phyloP scores from a whole-genome alignment of 2,888 invertebrate genomes.

The Mesoligia furuncula region DNA sequence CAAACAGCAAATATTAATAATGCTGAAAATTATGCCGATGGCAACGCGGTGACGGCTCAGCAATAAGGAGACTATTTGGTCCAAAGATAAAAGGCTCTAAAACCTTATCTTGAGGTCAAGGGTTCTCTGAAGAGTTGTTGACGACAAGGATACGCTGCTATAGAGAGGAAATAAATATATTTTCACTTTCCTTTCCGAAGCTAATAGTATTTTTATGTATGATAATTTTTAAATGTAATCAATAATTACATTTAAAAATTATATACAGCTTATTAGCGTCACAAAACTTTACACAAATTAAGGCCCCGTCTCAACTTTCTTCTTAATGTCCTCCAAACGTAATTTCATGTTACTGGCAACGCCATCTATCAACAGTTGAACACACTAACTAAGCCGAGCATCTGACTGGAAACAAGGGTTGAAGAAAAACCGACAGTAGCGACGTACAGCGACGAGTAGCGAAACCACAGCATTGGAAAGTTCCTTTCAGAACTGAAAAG shows the following conservation, averaged over 20 bases:
- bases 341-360: neutral
- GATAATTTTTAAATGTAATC: too few species aligned
- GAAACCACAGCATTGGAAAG: constrained; percentile 35
- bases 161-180: neutral
- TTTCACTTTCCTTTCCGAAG: neutral
- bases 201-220: neutral
- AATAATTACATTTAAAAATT: neutral
- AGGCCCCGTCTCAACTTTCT: neutral
- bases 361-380: constrained; percentile 42
- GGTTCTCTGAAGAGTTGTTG: neutral
- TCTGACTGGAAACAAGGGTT: constrained; percentile 18
- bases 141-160: neutral
- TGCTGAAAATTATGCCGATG: neutral
- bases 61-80: neutral
- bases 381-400: neutral
- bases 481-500: constrained; percentile 24
- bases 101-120: constrained; percentile 22
- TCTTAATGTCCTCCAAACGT: too few species aligned
- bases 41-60: neutral
- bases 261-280: neutral
- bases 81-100: neutral
- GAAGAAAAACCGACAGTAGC: constrained; percentile 35
- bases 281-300: neutral
- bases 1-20: constrained; percentile 5
- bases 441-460: constrained; percentile 63